Percentiles rank a stretch among this genome's conserved stretches.
Evolutionary conservation across 92 coral and sea anemone genomes (phyloP).

Genomic region (Porites cylindrica): DNA sequence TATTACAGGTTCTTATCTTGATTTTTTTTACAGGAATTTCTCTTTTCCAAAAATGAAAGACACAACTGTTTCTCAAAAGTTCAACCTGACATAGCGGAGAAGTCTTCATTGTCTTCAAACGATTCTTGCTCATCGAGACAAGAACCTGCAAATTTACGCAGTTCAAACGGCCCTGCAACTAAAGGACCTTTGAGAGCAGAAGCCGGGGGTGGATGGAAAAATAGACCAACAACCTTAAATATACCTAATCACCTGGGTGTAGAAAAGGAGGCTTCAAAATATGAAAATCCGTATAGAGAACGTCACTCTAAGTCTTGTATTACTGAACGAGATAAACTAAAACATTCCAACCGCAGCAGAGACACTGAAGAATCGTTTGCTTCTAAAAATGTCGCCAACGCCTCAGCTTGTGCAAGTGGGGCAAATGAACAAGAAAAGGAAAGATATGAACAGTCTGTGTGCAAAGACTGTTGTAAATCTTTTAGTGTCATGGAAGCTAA

Average conservation of each 20-base stretch:
- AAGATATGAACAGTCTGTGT: background rate
- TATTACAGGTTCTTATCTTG: background rate
- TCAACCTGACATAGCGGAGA: background rate
- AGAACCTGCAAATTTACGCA: background rate
- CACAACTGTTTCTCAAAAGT: background rate
- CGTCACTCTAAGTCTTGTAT: background rate
- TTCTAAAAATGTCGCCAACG: background rate
- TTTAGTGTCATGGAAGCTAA: slow-evolving; percentile 61
- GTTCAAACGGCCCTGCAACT: background rate
- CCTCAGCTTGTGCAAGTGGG: background rate
- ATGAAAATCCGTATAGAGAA: background rate
- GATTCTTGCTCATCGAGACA: slow-evolving; percentile 1
- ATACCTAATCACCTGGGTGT: slow-evolving; percentile 9
- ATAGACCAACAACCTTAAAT: slow-evolving; percentile 26
- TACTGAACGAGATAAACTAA: background rate
- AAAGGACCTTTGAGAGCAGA: background rate
- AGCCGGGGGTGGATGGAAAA: background rate
- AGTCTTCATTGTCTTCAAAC: background rate
- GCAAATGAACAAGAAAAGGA: background rate
- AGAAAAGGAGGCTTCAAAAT: background rate
- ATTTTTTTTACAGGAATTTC: slow-evolving; percentile 15
- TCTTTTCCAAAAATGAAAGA: background rate
- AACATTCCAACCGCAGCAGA: background rate
- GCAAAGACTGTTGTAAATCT: slow-evolving; percentile 41
- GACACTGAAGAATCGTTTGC: background rate